These are phyloP conservation scores for Clarias magur DNA, from an alignment of 2,113 vertebrate species.

Conservation along the genomic window DNA sequence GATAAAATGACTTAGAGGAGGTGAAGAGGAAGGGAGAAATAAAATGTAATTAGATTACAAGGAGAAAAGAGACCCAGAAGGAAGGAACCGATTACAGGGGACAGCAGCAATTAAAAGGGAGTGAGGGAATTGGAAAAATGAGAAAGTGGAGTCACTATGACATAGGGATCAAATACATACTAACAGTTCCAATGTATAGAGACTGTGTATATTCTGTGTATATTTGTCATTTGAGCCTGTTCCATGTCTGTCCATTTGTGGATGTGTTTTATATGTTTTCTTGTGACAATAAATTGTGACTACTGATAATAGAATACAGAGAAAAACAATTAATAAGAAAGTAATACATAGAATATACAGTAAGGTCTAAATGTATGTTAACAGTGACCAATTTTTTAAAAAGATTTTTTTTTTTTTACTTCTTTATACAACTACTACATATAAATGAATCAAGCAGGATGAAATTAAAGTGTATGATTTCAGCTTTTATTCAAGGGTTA, in stretches of 20 bases:
- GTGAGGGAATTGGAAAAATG: conserved; percentile 50
- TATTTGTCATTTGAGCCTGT: not conserved
- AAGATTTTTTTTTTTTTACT: no score
- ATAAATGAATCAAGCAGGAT: no score
- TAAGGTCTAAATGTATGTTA: no score
- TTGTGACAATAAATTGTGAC: not conserved
- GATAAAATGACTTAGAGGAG: conserved; percentile 49
- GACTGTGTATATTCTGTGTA: conserved; percentile 46
- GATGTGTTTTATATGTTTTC: not conserved
- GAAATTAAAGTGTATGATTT: no score
- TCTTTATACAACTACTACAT: no score
- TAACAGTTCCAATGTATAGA: conserved; percentile 71
- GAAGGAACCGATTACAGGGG: conserved; percentile 78
- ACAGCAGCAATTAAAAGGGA: conserved; percentile 67
- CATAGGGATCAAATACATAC: conserved; percentile 68
- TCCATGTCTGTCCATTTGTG: not conserved
- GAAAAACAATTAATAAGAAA: not conserved
- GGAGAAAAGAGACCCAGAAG: conserved; percentile 71
- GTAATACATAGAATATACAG: not conserved
- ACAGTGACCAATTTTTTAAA: no score
- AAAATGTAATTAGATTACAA: conserved; percentile 76
- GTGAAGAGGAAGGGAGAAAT: conserved; percentile 64
- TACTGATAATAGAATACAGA: not conserved
- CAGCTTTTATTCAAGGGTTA: no score
- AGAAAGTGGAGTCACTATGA: conserved; percentile 55